Percentiles rank a stretch among this genome's conserved stretches.
These are phyloP conservation scores for Carabus problematicus DNA, from an alignment of 2,888 invertebrate species.

Conservation along the genomic window DNA sequence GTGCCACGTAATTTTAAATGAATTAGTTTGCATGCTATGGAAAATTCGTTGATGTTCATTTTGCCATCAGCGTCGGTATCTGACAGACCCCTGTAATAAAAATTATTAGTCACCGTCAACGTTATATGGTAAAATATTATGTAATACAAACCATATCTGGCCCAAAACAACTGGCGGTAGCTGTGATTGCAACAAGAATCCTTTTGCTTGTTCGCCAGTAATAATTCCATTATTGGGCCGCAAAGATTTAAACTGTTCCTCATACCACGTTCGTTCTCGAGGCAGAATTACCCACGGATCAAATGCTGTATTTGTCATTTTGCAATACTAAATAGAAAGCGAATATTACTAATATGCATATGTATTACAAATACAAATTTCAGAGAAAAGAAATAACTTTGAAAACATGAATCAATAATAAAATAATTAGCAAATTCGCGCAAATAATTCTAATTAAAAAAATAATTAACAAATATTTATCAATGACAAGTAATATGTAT, in stretches of 20 bases:
- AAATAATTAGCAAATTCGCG: background rate
- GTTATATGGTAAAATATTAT: background rate
- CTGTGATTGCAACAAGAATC: constrained; percentile 89
- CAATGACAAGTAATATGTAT: too few species aligned
- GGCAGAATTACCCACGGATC: constrained; percentile 91
- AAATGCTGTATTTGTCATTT: constrained; percentile 56
- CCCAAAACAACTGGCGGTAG: constrained; percentile 88
- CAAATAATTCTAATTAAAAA: too few species aligned
- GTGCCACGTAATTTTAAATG: constrained; percentile 91
- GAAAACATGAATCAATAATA: background rate
- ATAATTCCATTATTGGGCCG: constrained; percentile 88
- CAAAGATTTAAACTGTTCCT: constrained; percentile 88
- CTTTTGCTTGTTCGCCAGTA: constrained; percentile 92
- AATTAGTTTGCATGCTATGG: constrained; percentile 95
- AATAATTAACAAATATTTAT: background rate
- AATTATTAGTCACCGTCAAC: background rate
- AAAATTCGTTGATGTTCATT: constrained; percentile 95
- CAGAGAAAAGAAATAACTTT: too few species aligned
- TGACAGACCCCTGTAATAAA: constrained; percentile 76
- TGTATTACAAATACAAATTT: background rate
- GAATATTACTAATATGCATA: constrained; percentile 6
- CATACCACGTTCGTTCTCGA: constrained; percentile 86
- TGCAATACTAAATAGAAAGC: too few species aligned
- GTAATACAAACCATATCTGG: constrained; percentile 82
- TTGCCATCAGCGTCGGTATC: constrained; percentile 97